These are phyloP conservation scores for Peromyscus melanophrys DNA, from an alignment of 2,797 vertebrate species.

Conservation along the genomic window DNA sequence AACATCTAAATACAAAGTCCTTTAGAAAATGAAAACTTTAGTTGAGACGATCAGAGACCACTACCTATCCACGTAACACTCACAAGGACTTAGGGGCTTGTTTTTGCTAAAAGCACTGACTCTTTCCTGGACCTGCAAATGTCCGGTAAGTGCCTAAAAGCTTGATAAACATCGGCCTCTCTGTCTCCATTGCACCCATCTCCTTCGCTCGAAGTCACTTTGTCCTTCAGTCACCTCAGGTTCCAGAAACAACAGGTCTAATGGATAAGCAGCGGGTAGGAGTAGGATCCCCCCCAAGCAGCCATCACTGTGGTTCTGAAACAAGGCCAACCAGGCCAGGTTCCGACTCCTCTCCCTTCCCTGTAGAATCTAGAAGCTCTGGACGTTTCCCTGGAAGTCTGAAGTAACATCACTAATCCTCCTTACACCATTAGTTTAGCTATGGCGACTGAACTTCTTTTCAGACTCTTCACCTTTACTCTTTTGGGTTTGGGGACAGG, in stretches of 20 bases:
- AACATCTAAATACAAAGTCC: constrained; percentile 97
- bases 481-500: background rate
- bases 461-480: background rate
- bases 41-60: background rate
- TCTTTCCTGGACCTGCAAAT: background rate
- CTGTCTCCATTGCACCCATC: background rate
- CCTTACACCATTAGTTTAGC: background rate
- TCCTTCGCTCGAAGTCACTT: background rate
- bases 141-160: background rate
- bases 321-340: background rate
- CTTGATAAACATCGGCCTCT: background rate
- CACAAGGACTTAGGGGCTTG: background rate
- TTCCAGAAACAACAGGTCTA: background rate
- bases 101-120: background rate
- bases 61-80: background rate
- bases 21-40: background rate
- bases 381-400: background rate
- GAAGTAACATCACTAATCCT: background rate
- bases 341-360: background rate
- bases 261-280: background rate
- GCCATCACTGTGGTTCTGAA: background rate
- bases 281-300: background rate
- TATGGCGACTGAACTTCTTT: background rate
- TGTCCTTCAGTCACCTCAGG: no score
- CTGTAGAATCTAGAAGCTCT: background rate